phyloP scores from a whole-genome alignment of 2,113 vertebrate genomes.

The zebrafish (Danio rerio) region DNA sequence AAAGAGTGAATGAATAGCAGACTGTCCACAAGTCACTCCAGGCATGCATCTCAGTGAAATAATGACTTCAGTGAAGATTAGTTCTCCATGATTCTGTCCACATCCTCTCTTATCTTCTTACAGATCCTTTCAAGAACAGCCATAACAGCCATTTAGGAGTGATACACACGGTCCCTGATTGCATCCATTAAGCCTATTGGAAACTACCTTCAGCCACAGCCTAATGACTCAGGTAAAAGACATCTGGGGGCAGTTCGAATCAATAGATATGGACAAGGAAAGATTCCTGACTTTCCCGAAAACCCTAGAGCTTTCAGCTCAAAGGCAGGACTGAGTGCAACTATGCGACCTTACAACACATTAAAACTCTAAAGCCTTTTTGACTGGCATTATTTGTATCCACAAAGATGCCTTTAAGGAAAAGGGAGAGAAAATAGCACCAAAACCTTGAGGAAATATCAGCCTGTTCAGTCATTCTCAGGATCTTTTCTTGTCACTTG shows the following conservation, averaged over 20 bases:
- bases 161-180: conserved; percentile 16
- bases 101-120: conserved; percentile 15
- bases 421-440: background rate
- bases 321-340: conserved; percentile 5
- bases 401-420: conserved; percentile 4
- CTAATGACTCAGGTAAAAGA: conserved; percentile 49
- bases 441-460: conserved; percentile 5
- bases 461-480: background rate
- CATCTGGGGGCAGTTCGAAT: conserved; percentile 34
- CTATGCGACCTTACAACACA: conserved; percentile 16
- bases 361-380: conserved; percentile 27
- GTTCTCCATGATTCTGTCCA: conserved; percentile 12
- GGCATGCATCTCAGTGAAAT: background rate
- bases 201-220: conserved; percentile 18
- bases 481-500: background rate
- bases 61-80: conserved; percentile 5
- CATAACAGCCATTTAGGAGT: conserved; percentile 31
- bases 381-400: background rate
- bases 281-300: conserved; percentile 50
- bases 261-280: conserved; percentile 40
- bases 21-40: background rate
- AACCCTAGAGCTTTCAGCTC: conserved; percentile 39
- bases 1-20: background rate
- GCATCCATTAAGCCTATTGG: conserved; percentile 36
- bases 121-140: conserved; percentile 29